Evolutionary conservation across 2,888 invertebrate genomes (phyloP), one percentile per base, ranked within the genome.

Genomic region (Scaeva pyrastri): DNA sequence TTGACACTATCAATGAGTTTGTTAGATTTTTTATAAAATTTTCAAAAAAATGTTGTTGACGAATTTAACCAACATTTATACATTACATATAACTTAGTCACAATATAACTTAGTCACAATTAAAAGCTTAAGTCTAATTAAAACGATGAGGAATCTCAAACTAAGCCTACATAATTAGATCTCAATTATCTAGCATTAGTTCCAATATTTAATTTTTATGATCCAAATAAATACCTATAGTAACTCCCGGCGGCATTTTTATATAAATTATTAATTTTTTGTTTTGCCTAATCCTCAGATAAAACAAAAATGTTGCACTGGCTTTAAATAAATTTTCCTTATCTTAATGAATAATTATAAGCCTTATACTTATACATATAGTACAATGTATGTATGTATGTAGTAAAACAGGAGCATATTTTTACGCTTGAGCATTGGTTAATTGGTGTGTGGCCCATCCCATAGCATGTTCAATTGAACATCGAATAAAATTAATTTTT

Each of bases 391-490:
- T n/a, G n/a, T n/a, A n/a, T n/a, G n/a, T n/a, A n/a, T n/a, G n/a
- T n/a, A n/a, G n/a, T n/a, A 36, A 68, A 52, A 50, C 68, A 52
- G 50, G 21, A 68, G 68, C 68, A 52, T 52, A 52, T 68, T 68
- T 68, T 66, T 68, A 52, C 52, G 68, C 68, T 52, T 68, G 68
- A 52, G 52, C 52, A 68, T 68, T 52, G 39, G 68, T 68, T 68
- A 68, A 68, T 45, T 16, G 43, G 16, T 41, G n/a, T 50, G n/a
- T 52, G 39, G 36, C 36, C 56, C 71, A 52, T 21, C 66, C 64
- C 70, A 58, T 62, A 48, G 73, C 62, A 70, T 71, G 62, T 60
- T 58, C 16, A 75, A 76, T 56, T 70, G 64, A 71, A 81, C 56
- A 66, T 70, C 36, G 60, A 56, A 74, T 70, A 50, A 36, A 39